Evolutionary conservation across 2,888 invertebrate genomes (phyloP).

Genomic region (Megamerina dolium): DNA sequence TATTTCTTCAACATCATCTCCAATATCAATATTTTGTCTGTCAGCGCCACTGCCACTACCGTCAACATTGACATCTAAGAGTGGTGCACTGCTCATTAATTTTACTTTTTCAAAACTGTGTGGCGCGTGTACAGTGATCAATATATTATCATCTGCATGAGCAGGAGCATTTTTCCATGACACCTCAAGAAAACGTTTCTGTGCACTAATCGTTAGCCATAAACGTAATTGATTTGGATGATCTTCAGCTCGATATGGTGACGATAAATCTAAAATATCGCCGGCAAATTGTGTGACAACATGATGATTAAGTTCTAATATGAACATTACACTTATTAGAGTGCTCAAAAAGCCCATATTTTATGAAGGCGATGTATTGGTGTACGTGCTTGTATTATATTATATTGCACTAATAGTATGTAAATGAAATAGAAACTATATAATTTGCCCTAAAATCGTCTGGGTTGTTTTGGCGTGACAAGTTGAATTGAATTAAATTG

Average conservation of each 20-base stretch:
- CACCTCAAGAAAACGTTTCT: slow-evolving; percentile 41
- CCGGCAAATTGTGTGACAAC: no score
- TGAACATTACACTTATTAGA: no score
- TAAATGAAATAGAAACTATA: no score
- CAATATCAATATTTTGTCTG: slow-evolving; percentile 26
- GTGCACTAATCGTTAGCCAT: slow-evolving; percentile 45
- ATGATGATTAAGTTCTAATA: no score
- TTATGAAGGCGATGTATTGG: no score
- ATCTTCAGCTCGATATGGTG: slow-evolving; percentile 16
- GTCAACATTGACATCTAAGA: slow-evolving; percentile 24
- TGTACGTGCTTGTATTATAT: no score
- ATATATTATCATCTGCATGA: slow-evolving; percentile 33
- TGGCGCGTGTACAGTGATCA: slow-evolving; percentile 41
- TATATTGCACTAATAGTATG: no score
- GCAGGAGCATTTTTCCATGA: slow-evolving; percentile 44
- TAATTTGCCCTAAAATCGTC: no score
- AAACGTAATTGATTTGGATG: slow-evolving; percentile 25
- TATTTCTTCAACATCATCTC: slow-evolving; percentile 17
- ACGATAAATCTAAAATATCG: slow-evolving; percentile 18
- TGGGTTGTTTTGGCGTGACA: no score
- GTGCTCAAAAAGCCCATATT: no score
- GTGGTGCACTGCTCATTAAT: slow-evolving; percentile 28
- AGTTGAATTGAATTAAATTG: no score
- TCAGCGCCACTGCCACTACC: slow-evolving; percentile 29
- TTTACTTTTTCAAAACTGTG: slow-evolving; percentile 32